Base-by-base conservation (phyloP, 53 echinoderm and acorn worm genomes). In the Henricia sp. region DNA sequence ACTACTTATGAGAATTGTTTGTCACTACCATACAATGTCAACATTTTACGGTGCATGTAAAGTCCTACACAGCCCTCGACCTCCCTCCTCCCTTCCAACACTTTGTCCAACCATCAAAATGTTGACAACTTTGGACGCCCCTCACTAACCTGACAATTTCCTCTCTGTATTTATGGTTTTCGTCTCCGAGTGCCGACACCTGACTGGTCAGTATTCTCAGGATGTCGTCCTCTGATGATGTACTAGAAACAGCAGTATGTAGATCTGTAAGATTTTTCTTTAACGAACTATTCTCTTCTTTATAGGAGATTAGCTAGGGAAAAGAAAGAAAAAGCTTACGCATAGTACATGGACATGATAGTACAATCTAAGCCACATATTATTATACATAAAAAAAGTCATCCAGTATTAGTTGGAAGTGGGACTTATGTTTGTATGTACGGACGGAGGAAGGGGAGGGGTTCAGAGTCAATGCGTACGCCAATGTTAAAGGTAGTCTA, bases 151-250 rank as follows among this genome's bases (percentile, higher is more conserved):
- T 94, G 30, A 99, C 74, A 23, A 99, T 88, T 71, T 94, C 99
- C 70, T 99, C 90, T 4, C 99, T 68, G 48, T 99, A 92, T 50
- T 99, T 94, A 50, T 99, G 92, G 52, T 99, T 94, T 69, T 94
- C 99, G 50, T 92, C 90, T 23, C 88, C 86, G 56, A 99, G 63
- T 3, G 89, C 94, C 16, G 83, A 85, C 54, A 95, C 88, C 68
- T 95, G 95, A 52, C 85, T 72, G 48, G 92, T 92, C 35, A 95
- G 88, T 39, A 95, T 85, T 37, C 44, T 82, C 64, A 92, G 62
- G 17, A 92, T 92, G 3, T 91, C 89, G 51, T 91, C 88, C 39
- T 93, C 93, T 3, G 86, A 82, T 2, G 66, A 65, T 0, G 53
- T 55, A 12, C 82, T 89, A 41, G 71, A 37, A 27, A 99, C 66